Base-by-base conservation (phyloP, 2,113 vertebrate species). In the Engraulis encrasicolus region DNA sequence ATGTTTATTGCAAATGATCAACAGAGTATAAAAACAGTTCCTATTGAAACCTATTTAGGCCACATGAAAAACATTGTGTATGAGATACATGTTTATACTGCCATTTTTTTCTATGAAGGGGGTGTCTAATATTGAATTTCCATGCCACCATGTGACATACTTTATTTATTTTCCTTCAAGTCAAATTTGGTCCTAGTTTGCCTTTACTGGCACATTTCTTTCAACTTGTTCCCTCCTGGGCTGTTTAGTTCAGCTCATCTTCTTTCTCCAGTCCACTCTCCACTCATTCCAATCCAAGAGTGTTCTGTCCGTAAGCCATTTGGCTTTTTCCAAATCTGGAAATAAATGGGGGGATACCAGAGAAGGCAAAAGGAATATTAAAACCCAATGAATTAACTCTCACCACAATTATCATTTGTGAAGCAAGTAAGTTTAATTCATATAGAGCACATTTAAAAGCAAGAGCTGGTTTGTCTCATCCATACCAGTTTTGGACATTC, bases 281-380 rank as follows among this genome's bases (percentile, higher is more conserved):
- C 97, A 97, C 81, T 97, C 96, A 34, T 97, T 95, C 86, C 96
- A 95, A 89, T 96, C 94, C 18, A 98, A 86, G 15, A 96, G 93
- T 78, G 95, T 96, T 84, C 93, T 93, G 48, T 94, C 93, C 0
- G 91, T 94, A 74, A 94, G 92, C 97, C 97, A 97, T 78, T 95
- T 95, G 0, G 89, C 91, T 18, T 86, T 90, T 40, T 90, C 91
- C 20, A 97, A 87, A 78, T 92, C 97, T 97, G 87, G 0, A 89
- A 87, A 86, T 48, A 54, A 83, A 38, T 2, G 31, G 71, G 6
- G 27, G 50, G 61, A 1, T 18, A 12, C 0, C 1, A 52, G 18
- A 52, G 19, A 15, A 18, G 17, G 50, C 19, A 50, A 50, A 50
- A 17, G 49, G 1, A 50, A 50, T 2, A 6, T 45, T 45, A 45